phyloP scores from a whole-genome alignment of 2,797 vertebrate species.

The Bryconaethiops microstoma region DNA sequence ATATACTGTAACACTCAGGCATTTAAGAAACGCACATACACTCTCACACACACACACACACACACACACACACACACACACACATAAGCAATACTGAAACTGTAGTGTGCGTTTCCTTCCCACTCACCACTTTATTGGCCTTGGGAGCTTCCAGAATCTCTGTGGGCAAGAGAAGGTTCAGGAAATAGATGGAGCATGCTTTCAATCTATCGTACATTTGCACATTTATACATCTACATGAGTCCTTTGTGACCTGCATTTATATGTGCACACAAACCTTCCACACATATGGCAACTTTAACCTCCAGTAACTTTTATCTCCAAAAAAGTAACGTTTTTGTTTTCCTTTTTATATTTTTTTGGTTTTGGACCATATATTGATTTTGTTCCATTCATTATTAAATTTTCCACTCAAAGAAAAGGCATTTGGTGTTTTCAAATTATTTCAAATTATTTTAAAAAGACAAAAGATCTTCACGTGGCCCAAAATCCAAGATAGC shows the following conservation, averaged over 20 bases:
- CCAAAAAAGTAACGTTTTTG: no score
- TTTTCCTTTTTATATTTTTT: no score
- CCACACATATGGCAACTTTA: neutral
- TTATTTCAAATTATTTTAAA: no score
- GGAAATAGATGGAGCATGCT: neutral
- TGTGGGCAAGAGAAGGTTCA: slow-evolving; percentile 66
- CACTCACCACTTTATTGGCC: slow-evolving; percentile 91
- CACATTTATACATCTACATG: neutral
- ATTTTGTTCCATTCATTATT: no score
- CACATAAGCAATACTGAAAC: neutral
- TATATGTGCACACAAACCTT: neutral
- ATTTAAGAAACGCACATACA: neutral
- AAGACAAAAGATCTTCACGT: no score
- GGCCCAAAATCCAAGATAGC: no score
- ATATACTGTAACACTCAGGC: neutral
- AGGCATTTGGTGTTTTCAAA: no score
- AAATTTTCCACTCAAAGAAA: no score
- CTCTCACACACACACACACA: slow-evolving; percentile 16
- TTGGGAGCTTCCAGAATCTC: slow-evolving; percentile 86
- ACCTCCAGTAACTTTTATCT: no score
- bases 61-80: slow-evolving; percentile 11
- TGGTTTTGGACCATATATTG: no score
- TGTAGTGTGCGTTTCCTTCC: neutral
- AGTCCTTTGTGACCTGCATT: neutral
- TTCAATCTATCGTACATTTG: neutral